Conservation (phyloP, 1,140 invertebrate genomes). For the Ooceraea biroi region DNA sequence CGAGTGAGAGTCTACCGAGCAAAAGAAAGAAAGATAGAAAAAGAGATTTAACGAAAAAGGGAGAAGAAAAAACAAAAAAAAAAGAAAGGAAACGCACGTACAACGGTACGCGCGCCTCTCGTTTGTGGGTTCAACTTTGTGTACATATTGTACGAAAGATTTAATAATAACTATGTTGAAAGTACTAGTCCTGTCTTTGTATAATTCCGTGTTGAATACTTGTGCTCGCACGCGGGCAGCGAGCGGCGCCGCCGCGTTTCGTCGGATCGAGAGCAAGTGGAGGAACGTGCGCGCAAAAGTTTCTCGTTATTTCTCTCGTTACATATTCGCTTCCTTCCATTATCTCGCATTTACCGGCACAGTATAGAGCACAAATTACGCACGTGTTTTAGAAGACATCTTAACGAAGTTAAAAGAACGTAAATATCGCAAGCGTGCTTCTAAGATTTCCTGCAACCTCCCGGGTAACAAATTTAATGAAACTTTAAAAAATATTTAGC, state of each 20-base stretch:
- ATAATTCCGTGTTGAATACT: slow-evolving; percentile 81
- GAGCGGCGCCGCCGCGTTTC: slow-evolving; percentile 44
- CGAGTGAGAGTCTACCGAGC: slow-evolving; percentile 84
- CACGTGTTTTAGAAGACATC: not conserved
- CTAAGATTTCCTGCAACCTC: not conserved
- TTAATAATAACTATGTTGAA: slow-evolving; percentile 85
- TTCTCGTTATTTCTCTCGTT: not conserved
- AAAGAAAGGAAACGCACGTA: slow-evolving; percentile 22
- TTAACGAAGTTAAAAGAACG: not conserved
- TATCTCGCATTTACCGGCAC: not conserved
- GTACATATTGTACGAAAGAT: slow-evolving; percentile 84
- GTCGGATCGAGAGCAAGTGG: not conserved
- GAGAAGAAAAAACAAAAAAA: slow-evolving; percentile 55
- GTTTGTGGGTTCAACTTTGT: slow-evolving; percentile 86
- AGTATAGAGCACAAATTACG: not conserved
- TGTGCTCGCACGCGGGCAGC: slow-evolving; percentile 59
- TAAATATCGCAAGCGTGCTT: not conserved
- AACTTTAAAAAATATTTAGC: not conserved
- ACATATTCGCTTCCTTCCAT: not conserved
- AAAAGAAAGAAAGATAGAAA: slow-evolving; percentile 73
- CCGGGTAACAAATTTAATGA: not conserved
- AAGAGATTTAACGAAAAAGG: slow-evolving; percentile 67
- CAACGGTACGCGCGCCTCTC: slow-evolving; percentile 79
- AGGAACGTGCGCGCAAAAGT: not conserved
- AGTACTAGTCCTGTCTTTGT: slow-evolving; percentile 86